Conservation (phyloP, 2,888 invertebrate genomes). For the Congeria kusceri region DNA sequence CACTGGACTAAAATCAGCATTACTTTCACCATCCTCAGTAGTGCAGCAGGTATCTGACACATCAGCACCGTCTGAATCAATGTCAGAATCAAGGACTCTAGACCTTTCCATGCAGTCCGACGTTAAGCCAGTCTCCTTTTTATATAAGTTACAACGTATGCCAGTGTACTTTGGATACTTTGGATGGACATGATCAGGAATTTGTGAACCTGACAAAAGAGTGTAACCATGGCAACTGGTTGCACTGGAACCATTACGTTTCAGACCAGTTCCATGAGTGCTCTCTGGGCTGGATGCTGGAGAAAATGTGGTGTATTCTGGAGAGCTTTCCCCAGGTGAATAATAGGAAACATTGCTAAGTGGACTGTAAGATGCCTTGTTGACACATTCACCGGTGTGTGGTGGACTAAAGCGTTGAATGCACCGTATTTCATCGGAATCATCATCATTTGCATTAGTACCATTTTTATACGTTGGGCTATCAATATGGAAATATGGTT, state of each 20-base stretch:
- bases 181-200: constrained; percentile 42
- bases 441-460: constrained; percentile 69
- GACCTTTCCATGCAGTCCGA: too few species aligned
- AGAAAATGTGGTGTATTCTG: constrained; percentile 33
- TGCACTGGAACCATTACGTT: constrained; percentile 7
- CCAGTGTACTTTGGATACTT: constrained; percentile 50
- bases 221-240: constrained; percentile 10
- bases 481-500: constrained; percentile 76
- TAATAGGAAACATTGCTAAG: constrained; percentile 75
- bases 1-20: constrained; percentile 5
- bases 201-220: constrained; percentile 13
- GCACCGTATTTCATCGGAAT: constrained; percentile 72
- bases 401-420: constrained; percentile 64
- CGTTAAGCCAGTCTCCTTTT: neutral
- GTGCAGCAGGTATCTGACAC: too few species aligned
- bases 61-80: too few species aligned
- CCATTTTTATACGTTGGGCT: constrained; percentile 79
- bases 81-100: too few species aligned
- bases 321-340: constrained; percentile 66
- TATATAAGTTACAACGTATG: constrained; percentile 44
- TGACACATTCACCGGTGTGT: neutral
- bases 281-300: constrained; percentile 17
- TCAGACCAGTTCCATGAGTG: constrained; percentile 1
- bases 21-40: neutral
- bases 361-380: constrained; percentile 71